phyloP scores from a whole-genome alignment of 1,140 invertebrate species.

The Panulirus ornatus region DNA sequence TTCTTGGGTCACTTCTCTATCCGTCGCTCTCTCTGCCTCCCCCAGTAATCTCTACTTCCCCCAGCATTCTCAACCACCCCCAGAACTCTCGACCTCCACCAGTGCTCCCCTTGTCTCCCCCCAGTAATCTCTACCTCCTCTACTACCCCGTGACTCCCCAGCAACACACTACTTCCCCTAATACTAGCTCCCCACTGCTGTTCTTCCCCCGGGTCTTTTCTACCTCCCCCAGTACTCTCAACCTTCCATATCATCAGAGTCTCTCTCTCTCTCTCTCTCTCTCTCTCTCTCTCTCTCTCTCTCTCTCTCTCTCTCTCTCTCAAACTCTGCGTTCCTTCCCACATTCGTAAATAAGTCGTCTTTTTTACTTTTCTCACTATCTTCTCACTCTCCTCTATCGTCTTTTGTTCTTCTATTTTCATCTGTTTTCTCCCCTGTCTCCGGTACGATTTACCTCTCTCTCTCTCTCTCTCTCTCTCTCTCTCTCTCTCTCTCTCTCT shows the following conservation, averaged over 20 bases:
- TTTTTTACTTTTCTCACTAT: background rate
- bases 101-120: background rate
- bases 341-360: too few relatives aligned
- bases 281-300: constrained; percentile 14
- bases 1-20: too few relatives aligned
- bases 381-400: background rate
- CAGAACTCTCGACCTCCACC: too few relatives aligned
- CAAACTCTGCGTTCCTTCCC: too few relatives aligned
- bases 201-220: background rate
- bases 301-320: background rate
- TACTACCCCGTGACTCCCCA: background rate
- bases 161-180: too few relatives aligned
- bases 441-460: background rate
- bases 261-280: constrained; percentile 2
- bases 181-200: too few relatives aligned
- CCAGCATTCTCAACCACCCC: too few relatives aligned
- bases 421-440: background rate
- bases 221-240: background rate
- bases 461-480: background rate
- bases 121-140: background rate
- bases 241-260: background rate
- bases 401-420: background rate
- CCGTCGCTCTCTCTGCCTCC: too few relatives aligned
- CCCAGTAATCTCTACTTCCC: too few relatives aligned
- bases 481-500: background rate